These are phyloP conservation scores for Heliconius hortense DNA, from an alignment of 2,888 invertebrate species.

Conservation along the genomic window DNA sequence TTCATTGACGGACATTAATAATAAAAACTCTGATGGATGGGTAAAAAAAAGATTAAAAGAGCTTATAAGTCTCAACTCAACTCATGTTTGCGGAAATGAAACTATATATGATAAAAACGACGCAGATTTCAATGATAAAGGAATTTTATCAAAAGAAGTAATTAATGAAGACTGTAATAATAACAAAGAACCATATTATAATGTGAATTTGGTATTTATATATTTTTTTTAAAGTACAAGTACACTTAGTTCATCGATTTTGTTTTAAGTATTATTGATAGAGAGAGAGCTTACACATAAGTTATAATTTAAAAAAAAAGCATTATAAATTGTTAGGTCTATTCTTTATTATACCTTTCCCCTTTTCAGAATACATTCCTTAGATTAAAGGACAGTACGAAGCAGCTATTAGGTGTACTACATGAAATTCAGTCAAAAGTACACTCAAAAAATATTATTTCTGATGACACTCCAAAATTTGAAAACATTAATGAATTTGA, in stretches of 20 bases:
- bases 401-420: conserved; percentile 58
- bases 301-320: too few relatives aligned
- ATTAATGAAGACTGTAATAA: conserved; percentile 36
- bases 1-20: background rate
- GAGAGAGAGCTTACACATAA: too few relatives aligned
- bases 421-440: conserved; percentile 65
- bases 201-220: conserved; percentile 39
- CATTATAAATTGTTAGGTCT: too few relatives aligned
- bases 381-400: conserved; percentile 66
- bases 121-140: background rate
- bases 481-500: conserved; percentile 14
- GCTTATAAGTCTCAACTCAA: conserved; percentile 3
- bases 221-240: background rate
- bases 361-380: conserved; percentile 57
- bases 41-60: conserved; percentile 12
- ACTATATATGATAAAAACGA: background rate
- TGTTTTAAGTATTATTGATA: too few relatives aligned
- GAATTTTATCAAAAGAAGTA: conserved; percentile 10
- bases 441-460: conserved; percentile 44
- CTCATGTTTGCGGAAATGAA: conserved; percentile 14
- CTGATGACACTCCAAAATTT: conserved; percentile 23
- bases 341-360: background rate
- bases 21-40: conserved; percentile 9
- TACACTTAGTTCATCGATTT: too few relatives aligned
- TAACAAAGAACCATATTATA: conserved; percentile 47